Conservation (phyloP, 2,113 vertebrate genomes). For the Himantopus leucocephalus region DNA sequence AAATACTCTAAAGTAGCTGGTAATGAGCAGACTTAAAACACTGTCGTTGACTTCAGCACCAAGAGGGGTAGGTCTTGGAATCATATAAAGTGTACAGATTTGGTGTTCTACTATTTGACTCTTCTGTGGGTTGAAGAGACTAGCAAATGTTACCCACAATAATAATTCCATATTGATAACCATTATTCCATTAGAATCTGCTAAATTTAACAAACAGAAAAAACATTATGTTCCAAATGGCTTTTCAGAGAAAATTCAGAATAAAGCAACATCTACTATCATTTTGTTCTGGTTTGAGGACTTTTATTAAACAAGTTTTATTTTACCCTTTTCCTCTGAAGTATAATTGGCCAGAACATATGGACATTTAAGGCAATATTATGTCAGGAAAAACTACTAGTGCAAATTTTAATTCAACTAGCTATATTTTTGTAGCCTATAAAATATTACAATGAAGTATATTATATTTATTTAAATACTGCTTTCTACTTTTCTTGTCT, state of each 20-base stretch:
- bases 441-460: background rate
- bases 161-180: background rate
- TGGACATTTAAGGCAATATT: background rate
- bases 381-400: background rate
- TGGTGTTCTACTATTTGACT: background rate
- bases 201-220: background rate
- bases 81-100: background rate
- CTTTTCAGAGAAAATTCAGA: background rate
- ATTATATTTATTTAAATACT: background rate
- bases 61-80: background rate
- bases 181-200: background rate
- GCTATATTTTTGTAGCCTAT: background rate
- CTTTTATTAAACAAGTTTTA: background rate
- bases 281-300: too few relatives aligned
- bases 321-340: background rate
- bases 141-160: background rate
- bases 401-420: background rate
- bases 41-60: background rate
- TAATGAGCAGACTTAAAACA: background rate
- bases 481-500: background rate
- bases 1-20: background rate
- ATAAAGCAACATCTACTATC: background rate
- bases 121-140: background rate
- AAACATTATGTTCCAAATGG: background rate
- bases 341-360: background rate